phyloP scores from a whole-genome alignment of 2,113 vertebrate genomes.

The Canis aureus region DNA sequence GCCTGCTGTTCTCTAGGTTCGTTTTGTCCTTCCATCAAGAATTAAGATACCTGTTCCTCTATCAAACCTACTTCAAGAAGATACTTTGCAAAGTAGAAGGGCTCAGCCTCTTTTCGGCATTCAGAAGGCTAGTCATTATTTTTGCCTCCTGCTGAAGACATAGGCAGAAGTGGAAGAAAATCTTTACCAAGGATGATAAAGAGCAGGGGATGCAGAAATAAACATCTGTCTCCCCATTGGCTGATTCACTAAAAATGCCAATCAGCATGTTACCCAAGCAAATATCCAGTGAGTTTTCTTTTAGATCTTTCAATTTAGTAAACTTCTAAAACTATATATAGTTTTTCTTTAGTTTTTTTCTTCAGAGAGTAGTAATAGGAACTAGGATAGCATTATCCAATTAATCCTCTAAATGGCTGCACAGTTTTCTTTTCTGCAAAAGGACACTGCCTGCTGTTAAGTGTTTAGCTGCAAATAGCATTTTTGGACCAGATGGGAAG shows the following conservation, averaged over 20 bases:
- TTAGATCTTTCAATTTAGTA: not conserved
- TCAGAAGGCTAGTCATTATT: conserved; percentile 62
- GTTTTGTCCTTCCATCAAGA: not conserved
- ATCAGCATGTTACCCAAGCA: conserved; percentile 30
- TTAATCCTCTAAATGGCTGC: conserved; percentile 19
- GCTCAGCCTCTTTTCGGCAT: not conserved
- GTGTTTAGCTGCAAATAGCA: not conserved
- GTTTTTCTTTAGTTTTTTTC: not conserved
- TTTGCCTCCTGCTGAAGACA: conserved; percentile 64
- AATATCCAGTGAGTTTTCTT: not conserved
- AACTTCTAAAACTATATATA: conserved; percentile 12
- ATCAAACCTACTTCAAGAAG: conserved; percentile 25
- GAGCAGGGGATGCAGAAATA: not conserved
- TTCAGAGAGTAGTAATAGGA: not conserved
- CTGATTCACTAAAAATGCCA: conserved; percentile 3
- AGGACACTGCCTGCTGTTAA: not conserved
- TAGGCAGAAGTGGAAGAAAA: not conserved
- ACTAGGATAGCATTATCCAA: not conserved
- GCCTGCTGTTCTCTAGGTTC: not conserved
- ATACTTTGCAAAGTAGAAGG: not conserved
- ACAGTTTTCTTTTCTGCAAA: conserved; percentile 42
- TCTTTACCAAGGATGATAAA: not conserved
- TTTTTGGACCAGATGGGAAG: conserved; percentile 47
- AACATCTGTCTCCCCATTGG: not conserved
- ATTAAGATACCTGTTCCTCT: not conserved